phyloP scores from a whole-genome alignment of 2,113 vertebrate genomes.

The Platanista minor region DNA sequence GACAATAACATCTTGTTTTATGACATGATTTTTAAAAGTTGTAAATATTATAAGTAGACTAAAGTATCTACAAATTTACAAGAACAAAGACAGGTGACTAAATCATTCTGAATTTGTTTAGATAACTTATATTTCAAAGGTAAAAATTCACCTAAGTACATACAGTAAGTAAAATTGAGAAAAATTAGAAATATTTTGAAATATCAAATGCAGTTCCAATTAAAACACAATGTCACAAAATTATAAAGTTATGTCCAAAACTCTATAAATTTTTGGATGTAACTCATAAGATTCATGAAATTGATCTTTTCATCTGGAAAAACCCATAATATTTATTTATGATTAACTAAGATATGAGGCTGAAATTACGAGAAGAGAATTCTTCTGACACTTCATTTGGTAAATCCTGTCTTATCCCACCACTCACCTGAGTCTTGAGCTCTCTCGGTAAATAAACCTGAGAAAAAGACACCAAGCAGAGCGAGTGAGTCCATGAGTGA shows the following conservation, averaged over 20 bases:
- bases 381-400: not conserved
- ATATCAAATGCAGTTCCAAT: not conserved
- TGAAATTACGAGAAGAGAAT: not conserved
- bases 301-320: not conserved
- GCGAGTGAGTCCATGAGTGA: not conserved
- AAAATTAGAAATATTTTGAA: not conserved
- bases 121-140: not conserved
- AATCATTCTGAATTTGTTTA: not conserved
- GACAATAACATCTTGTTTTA: no score
- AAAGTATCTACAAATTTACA: no score
- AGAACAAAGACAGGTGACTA: no score
- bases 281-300: not conserved
- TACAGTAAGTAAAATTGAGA: not conserved
- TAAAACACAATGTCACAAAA: not conserved
- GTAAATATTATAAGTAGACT: no score
- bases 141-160: not conserved
- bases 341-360: not conserved
- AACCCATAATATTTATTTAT: not conserved
- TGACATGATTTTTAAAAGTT: not conserved
- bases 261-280: not conserved
- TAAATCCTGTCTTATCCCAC: not conserved
- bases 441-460: not conserved
- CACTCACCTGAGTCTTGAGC: not conserved
- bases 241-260: not conserved
- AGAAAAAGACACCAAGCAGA: not conserved